phyloP scores from a whole-genome alignment of 2,113 vertebrate species.

The Oreotrochilus melanogaster region DNA sequence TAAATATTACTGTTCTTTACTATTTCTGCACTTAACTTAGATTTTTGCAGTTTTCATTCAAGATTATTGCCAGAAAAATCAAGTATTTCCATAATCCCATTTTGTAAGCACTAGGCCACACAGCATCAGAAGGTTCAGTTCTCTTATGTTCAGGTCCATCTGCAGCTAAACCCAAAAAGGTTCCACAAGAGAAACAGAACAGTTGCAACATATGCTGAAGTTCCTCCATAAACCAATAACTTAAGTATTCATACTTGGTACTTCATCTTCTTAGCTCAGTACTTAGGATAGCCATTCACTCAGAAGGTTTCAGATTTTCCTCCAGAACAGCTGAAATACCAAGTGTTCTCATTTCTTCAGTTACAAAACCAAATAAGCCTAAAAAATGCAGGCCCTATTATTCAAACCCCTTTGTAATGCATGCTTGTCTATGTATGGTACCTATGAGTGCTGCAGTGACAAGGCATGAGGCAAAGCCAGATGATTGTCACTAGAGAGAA shows the following conservation, averaged over 20 bases:
- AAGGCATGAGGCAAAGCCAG: neutral
- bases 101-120: neutral
- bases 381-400: neutral
- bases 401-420: neutral
- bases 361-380: neutral
- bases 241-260: neutral
- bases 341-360: neutral
- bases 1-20: neutral
- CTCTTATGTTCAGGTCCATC: neutral
- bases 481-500: neutral
- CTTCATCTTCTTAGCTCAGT: neutral
- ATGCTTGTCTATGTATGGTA: neutral
- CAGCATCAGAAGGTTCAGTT: neutral
- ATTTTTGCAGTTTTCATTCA: neutral
- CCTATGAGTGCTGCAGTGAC: neutral
- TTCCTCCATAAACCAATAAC: neutral
- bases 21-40: neutral
- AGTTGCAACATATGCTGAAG: neutral
- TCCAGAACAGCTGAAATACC: neutral
- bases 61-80: neutral
- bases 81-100: neutral
- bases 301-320: neutral
- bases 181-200: neutral
- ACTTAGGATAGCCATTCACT: neutral
- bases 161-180: neutral